Percentiles rank a stretch among this genome's conserved stretches.
Conservation (phyloP, 2,797 vertebrate species). For the Cyprinella venusta region DNA sequence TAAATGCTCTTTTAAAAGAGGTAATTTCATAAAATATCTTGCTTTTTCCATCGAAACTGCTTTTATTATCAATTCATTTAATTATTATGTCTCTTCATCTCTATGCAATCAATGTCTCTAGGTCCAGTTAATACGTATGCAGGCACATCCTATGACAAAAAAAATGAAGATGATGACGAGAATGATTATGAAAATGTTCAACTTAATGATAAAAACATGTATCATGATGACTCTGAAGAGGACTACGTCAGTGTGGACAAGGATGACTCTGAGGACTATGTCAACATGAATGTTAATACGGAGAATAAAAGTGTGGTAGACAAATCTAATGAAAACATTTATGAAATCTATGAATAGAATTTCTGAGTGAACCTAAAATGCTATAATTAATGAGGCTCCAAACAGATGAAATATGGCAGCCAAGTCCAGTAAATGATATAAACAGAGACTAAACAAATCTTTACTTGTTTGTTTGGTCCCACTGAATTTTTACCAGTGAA, state of each 20-base stretch:
- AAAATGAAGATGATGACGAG: conserved; percentile 41
- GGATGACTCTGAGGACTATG: background rate
- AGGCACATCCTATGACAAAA: background rate
- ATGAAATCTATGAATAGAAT: conserved; percentile 2
- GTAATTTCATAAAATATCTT: conserved; percentile 21
- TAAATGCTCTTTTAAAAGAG: background rate
- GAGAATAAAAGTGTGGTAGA: background rate
- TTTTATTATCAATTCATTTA: background rate
- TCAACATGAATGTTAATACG: background rate
- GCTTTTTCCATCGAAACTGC: no score
- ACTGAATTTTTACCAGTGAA: background rate
- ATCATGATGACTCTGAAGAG: background rate
- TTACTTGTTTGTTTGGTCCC: background rate
- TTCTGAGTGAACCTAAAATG: background rate
- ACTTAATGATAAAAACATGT: background rate
- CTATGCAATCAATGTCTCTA: background rate
- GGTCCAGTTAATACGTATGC: conserved; percentile 7
- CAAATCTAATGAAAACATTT: conserved; percentile 16
- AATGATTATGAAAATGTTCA: conserved; percentile 43
- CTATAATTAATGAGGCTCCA: background rate
- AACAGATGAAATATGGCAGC: background rate
- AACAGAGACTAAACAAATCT: background rate
- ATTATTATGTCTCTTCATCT: background rate
- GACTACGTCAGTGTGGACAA: background rate
- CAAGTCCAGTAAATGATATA: background rate